Conservation (phyloP, 2,113 vertebrate genomes). For the Thunnus thynnus region DNA sequence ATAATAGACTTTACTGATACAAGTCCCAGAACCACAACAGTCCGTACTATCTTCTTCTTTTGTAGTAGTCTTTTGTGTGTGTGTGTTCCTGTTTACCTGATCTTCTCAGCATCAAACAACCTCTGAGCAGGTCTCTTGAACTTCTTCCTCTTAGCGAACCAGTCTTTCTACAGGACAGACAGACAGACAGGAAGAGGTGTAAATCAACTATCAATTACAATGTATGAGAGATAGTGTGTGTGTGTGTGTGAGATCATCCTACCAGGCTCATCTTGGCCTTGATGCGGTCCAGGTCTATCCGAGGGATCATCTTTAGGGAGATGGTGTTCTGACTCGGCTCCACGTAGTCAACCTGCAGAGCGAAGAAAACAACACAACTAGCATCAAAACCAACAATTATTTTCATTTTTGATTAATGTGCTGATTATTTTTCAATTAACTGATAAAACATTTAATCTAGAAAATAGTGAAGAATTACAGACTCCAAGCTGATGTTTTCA, state of each 20-base stretch:
- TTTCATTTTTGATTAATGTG: too few relatives aligned
- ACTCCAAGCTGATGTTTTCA: too few relatives aligned
- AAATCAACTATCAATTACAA: background rate
- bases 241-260: background rate
- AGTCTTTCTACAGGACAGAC: constrained; percentile 89
- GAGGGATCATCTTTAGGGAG: constrained; percentile 96
- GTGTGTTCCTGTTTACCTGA: constrained; percentile 84
- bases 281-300: constrained; percentile 95
- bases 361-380: too few relatives aligned
- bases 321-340: constrained; percentile 98
- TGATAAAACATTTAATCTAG: too few relatives aligned
- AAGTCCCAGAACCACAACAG: too few relatives aligned
- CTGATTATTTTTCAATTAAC: too few relatives aligned
- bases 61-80: background rate
- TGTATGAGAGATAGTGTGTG: fast-evolving
- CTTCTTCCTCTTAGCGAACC: constrained; percentile 96
- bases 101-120: constrained; percentile 95
- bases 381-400: background rate
- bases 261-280: constrained; percentile 97
- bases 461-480: too few relatives aligned
- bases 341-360: constrained; percentile 92
- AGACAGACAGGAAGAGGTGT: background rate
- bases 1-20: too few relatives aligned
- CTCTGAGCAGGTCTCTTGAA: constrained; percentile 94
- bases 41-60: too few relatives aligned